These are phyloP conservation scores for Agrochola litura DNA, from an alignment of 2,888 invertebrate genomes.

Conservation along the genomic window DNA sequence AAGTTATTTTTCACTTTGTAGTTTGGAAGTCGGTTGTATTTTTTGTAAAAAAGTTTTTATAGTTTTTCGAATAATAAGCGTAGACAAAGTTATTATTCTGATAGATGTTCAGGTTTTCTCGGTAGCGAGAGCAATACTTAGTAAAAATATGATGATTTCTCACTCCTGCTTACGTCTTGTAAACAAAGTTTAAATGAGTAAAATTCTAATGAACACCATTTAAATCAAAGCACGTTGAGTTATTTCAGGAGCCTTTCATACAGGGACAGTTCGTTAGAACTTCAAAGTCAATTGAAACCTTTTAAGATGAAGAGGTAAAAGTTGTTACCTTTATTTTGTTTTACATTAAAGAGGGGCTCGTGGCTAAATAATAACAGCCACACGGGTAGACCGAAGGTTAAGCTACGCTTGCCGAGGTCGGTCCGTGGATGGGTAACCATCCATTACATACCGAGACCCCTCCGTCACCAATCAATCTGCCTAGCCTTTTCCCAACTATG, in stretches of 20 bases:
- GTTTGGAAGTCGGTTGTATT: too few relatives aligned
- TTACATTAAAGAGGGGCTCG: too few relatives aligned
- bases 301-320: slow-evolving; percentile 8
- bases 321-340: not conserved
- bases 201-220: slow-evolving; percentile 1
- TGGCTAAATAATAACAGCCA: too few relatives aligned
- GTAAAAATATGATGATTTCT: not conserved
- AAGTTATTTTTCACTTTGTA: too few relatives aligned
- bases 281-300: slow-evolving; percentile 36
- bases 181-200: slow-evolving; percentile 15
- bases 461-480: too few relatives aligned
- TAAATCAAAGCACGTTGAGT: not conserved
- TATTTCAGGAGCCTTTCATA: slow-evolving; percentile 18
- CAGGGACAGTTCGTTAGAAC: not conserved
- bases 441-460: too few relatives aligned
- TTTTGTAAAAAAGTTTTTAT: too few relatives aligned
- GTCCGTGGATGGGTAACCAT: too few relatives aligned
- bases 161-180: not conserved
- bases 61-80: too few relatives aligned
- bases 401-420: too few relatives aligned
- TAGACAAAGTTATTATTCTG: not conserved
- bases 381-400: too few relatives aligned
- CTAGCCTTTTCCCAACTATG: too few relatives aligned
- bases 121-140: not conserved
- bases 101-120: not conserved